These are phyloP conservation scores for Sebastes vulpes DNA, from an alignment of 2,797 vertebrate species.

Conservation along the genomic window DNA sequence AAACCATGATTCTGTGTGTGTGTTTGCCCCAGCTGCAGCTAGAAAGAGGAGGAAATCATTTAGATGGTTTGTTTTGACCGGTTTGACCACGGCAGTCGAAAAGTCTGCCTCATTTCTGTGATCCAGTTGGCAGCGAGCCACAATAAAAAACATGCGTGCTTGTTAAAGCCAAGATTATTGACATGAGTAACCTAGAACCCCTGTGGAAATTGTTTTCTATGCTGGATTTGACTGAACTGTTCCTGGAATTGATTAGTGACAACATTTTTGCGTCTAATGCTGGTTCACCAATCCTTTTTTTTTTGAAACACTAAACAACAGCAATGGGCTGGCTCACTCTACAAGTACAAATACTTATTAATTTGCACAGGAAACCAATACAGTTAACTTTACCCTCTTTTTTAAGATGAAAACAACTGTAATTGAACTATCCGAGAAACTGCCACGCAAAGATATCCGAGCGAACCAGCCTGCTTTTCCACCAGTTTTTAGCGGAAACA, in stretches of 20 bases:
- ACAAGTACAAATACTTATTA: neutral
- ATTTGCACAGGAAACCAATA: neutral
- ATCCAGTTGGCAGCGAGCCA: conserved; percentile 43
- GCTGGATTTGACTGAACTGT: neutral
- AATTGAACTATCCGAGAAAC: neutral
- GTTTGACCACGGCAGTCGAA: conserved; percentile 20
- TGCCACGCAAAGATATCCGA: neutral
- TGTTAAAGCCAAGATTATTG: conserved; percentile 44
- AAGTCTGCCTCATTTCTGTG: conserved; percentile 39
- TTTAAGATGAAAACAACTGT: neutral
- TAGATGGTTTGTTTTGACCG: conserved; percentile 56
- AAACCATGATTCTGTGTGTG: conserved; percentile 29
- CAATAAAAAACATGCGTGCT: conserved; percentile 44
- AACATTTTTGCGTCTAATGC: neutral
- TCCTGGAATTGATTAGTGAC: neutral
- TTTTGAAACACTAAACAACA: neutral
- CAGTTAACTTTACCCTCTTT: neutral
- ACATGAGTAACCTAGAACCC: conserved; percentile 14
- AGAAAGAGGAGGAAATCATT: conserved; percentile 68
- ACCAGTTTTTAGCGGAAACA: neutral
- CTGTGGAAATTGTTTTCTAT: conserved; percentile 22
- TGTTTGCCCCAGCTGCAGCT: conserved; percentile 62
- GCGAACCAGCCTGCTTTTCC: neutral
- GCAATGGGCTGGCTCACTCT: neutral
- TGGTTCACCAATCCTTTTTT: neutral